Evolutionary conservation across 2,113 vertebrate genomes (phyloP), one percentile per base, ranked within the genome.

Genomic region (Laterallus jamaicensis): DNA sequence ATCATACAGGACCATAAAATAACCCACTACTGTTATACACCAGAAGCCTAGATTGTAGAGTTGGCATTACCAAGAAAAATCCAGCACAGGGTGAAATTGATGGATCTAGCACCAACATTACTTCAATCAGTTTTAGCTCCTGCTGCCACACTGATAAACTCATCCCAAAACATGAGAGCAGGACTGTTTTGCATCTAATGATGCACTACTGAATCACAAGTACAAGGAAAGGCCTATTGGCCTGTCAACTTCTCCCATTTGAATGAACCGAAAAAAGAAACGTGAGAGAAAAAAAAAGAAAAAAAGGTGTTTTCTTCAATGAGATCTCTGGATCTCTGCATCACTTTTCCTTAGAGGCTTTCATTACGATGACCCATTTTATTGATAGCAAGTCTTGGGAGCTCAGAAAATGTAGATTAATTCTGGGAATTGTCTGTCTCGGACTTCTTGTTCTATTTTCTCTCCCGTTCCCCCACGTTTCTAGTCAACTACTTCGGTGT

Each of bases 381-480:
- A 90, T 88, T 82, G 74, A 59, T 9, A 90, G 50, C 7, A 86
- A 83, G 78, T 39, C 62, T 78, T 82, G 35, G 76, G 76, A 87
- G 58, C 64, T 88, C 42, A 81, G 85, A 68, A 95, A 90, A 89
- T 24, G 49, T 35, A 82, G 82, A 93, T 95, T 91, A 86, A 84
- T 86, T 92, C 54, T 79, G 85, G 76, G 82, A 85, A 93, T 86
- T 90, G 25, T 63, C 60, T 88, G 80, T 55, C 66, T 69, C 88
- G 26, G 58, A 82, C 79, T 96, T 39, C 75, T 70, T 81, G 58
- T 82, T 95, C 76, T 82, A 76, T 68, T 93, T 88, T 93, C 44
- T 60, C n/a, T 81, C 81, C 29, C 28, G 75, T 69, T n/a, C 44
- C 25, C n/a, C 32, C 39, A 17, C 15, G 26, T 64, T 93, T 88